Evolutionary conservation across 2,888 invertebrate genomes (phyloP), one percentile per base, ranked within the genome.

Genomic region (Helobdella robusta): DNA sequence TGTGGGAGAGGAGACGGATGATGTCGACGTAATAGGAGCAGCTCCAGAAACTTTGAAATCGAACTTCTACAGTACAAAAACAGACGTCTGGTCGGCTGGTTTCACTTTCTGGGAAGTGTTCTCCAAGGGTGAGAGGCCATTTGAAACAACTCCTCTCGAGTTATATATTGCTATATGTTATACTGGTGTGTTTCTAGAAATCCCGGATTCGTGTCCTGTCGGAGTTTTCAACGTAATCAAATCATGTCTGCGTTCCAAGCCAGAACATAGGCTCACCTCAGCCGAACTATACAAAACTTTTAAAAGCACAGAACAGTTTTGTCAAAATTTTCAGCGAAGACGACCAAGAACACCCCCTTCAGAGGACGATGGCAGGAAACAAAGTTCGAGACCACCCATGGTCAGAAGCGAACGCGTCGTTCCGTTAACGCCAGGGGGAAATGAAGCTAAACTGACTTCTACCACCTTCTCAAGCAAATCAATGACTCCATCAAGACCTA

Each of bases 81-180:
- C 71, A 6, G 72, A 72, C 58, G 65, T 72, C 25, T 72, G 72
- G 72, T 65, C 72, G 5, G 25, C 68, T 28, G 72, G 70, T 8
- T 65, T 71, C 3, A 65, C 69, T 28, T 66, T 66, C 56, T 72
- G 72, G 72, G 68, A 72, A 61, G 66, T 72, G n/a, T 69, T 70
- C 59, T 67, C 61, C 40, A 66, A 60, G 20, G 72, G 72, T 11
- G 69, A 70, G 59, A 34, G 61, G 23, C 72, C 72, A 8, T 72
- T 68, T 59, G 59, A 56, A 18, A 52, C 59, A 8, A 56, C 71
- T 40, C 48, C 68, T 11, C 66, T 54, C 11, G 72, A 72, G 48
- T 71, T n/a, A 65, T n/a, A n/a, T n/a, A n/a, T n/a, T n/a, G n/a
- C n/a, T n/a, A n/a, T n/a, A n/a, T n/a, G 58, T 1, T 62, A 59